phyloP scores from a whole-genome alignment of 2,113 vertebrate species.

The Salvelinus fontinalis region DNA sequence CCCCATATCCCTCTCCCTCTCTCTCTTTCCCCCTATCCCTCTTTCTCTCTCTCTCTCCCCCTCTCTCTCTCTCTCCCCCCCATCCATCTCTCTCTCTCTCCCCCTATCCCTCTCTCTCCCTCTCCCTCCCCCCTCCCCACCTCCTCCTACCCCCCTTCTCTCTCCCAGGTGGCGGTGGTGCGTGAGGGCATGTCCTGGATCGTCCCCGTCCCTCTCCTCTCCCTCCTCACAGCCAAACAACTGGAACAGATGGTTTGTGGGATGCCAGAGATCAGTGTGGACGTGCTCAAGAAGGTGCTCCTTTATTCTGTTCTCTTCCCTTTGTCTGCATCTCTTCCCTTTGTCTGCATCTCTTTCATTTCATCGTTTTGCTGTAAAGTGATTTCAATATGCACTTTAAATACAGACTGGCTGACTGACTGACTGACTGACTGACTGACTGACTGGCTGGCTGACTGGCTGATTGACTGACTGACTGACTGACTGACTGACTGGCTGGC shows the following conservation, averaged over 20 bases:
- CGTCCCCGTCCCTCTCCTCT: constrained; percentile 79
- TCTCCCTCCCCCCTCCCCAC: neutral
- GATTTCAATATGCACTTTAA: too few relatives aligned
- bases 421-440: too few relatives aligned
- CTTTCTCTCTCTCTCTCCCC: too few relatives aligned
- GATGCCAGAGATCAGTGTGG: constrained; percentile 80
- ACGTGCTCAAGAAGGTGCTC: constrained; percentile 81
- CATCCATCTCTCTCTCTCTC: constrained; percentile 63
- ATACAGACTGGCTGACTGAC: too few relatives aligned
- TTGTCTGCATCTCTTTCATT: too few relatives aligned
- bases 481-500: too few relatives aligned
- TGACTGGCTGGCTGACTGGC: too few relatives aligned
- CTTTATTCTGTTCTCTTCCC: too few relatives aligned
- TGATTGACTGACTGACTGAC: accelerated
- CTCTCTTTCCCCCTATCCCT: accelerated
- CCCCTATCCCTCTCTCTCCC: constrained; percentile 63
- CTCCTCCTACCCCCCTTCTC: neutral
- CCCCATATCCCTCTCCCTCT: accelerated
- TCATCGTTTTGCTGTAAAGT: too few relatives aligned
- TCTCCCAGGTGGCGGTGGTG: constrained; percentile 72
- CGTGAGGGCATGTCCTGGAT: constrained; percentile 83
- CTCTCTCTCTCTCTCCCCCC: neutral
- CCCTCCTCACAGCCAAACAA: constrained; percentile 78
- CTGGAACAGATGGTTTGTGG: constrained; percentile 84
- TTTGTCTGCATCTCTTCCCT: too few relatives aligned